Evolutionary conservation across 1,140 invertebrate species (phyloP), one percentile per base, ranked within the genome.

Genomic region (Camponotus vicinus): DNA sequence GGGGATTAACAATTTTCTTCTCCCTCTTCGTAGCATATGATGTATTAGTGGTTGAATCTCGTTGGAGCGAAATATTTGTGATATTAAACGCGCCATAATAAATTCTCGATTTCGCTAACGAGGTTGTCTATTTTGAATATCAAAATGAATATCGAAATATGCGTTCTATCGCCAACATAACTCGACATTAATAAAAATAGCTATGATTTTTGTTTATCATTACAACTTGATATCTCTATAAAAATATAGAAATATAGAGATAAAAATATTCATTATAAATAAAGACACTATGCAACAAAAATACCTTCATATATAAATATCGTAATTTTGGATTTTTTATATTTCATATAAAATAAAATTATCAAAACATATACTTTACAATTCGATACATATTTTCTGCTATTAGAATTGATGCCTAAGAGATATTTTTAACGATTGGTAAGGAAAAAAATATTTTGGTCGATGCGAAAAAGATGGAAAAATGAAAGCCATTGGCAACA

Each of bases 401-500:
- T 34, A 37, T 66, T n/a, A n/a, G 11, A 3, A 49, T 78, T 11
- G 27, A n/a, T 1, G 7, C 4, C 2, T 55, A 52, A 55, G 18
- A 55, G 40, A 70, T 67, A 52, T 70, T 55, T 80, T 5, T 13
- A 13, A 42, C 37, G n/a, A 70, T 34, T 27, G 9, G n/a, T 13
- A 11, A 40, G 70, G 3, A 69, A 40, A 55, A 13, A 57, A 66
- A 42, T 13, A 34, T 66, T 57, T 70, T n/a, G 34, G 2, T 57
- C 63, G 45, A 69, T 4, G 13, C n/a, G 45, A 79, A 69, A 40
- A 70, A 55, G 42, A 70, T 21, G 55, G 63, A 13, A 61, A 83
- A 75, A 71, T 82, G 52, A 82, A 32, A 71, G n/a, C 52, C 63
- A 69, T 34, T 59, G 37, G 67, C 18, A 82, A 59, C 27, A 18